Conservation (phyloP, 2,888 invertebrate genomes). For the Drosophila eohydei region DNA sequence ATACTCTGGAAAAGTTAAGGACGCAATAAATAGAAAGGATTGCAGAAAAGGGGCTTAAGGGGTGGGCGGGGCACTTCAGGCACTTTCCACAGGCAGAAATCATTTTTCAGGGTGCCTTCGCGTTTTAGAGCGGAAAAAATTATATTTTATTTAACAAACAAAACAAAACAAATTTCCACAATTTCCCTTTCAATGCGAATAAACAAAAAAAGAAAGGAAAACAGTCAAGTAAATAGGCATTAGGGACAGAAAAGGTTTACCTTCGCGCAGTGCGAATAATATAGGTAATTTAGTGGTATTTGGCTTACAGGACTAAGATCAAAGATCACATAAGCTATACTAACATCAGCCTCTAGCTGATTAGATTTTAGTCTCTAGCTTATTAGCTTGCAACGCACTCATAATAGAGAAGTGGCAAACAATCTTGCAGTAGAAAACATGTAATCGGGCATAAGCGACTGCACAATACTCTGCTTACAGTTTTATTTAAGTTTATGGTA, state of each 20-base stretch:
- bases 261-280: not conserved
- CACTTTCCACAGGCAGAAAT: constrained; percentile 24
- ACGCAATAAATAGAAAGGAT: constrained; percentile 17
- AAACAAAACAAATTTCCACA: constrained; percentile 67
- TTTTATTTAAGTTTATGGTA: not conserved
- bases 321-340: not conserved
- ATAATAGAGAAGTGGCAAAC: not conserved
- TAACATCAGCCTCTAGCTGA: not conserved
- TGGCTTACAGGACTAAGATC: not conserved
- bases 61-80: constrained; percentile 5
- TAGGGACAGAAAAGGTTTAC: constrained; percentile 44
- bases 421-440: not conserved
- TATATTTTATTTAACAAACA: constrained; percentile 70
- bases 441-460: not conserved
- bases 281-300: constrained; percentile 3
- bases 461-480: not conserved
- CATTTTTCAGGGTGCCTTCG: constrained; percentile 61
- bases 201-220: constrained; percentile 42
- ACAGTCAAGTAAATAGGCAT: constrained; percentile 26
- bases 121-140: constrained; percentile 65
- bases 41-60: not conserved
- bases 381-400: not conserved
- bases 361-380: too few species aligned
- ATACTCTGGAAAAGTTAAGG: constrained; percentile 55
- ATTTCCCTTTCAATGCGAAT: constrained; percentile 71